Percentiles rank a stretch among this genome's conserved stretches.
These are phyloP conservation scores for Sitta europaea DNA, from an alignment of 2,113 vertebrate species.

Conservation along the genomic window DNA sequence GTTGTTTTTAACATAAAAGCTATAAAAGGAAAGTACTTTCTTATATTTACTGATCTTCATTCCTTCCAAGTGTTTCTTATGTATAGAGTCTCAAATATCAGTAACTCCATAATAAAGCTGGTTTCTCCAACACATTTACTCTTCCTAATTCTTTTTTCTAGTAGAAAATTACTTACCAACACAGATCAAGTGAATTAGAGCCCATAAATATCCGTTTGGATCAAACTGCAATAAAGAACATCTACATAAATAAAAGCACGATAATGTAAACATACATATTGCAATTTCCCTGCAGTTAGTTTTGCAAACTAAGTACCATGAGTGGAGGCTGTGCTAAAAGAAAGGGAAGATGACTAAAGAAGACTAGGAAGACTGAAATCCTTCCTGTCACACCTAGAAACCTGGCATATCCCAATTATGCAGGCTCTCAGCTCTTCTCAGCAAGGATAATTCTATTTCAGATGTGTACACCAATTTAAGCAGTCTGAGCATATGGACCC, in stretches of 20 bases:
- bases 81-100: not conserved
- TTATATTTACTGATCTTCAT: not conserved
- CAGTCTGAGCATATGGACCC: not conserved
- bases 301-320: not conserved
- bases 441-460: not conserved
- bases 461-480: not conserved
- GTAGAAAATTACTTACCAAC: slow-evolving; percentile 79
- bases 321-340: not conserved
- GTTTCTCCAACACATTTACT: not conserved
- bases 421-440: not conserved
- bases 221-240: slow-evolving; percentile 82
- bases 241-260: not conserved
- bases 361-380: not conserved
- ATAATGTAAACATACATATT: not conserved
- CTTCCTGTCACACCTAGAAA: not conserved
- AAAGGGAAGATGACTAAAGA: not conserved
- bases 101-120: not conserved
- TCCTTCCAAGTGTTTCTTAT: not conserved
- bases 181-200: slow-evolving; percentile 81
- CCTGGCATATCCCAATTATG: not conserved
- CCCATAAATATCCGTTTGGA: slow-evolving; percentile 85
- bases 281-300: not conserved
- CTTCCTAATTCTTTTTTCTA: not conserved
- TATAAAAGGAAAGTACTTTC: not conserved
- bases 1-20: not conserved